These are phyloP conservation scores for Petrolisthes manimaculis DNA, from an alignment of 2,888 invertebrate genomes.

Conservation along the genomic window DNA sequence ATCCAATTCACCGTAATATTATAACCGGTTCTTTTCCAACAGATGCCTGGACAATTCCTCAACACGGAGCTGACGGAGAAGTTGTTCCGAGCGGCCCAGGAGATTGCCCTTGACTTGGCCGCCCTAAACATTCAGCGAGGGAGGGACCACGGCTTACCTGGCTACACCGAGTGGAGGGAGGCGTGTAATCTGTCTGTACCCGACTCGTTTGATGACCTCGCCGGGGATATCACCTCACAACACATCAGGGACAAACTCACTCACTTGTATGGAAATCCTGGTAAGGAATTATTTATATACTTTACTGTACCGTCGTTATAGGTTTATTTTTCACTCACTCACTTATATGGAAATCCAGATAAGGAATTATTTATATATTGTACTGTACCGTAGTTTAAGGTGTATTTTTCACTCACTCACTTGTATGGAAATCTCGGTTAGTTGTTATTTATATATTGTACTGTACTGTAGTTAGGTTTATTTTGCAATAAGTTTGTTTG, in stretches of 20 bases:
- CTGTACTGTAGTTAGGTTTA: too few species aligned
- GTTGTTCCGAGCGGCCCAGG: conserved; percentile 79
- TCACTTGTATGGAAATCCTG: conserved; percentile 85
- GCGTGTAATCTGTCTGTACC: conserved; percentile 87
- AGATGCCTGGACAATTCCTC: conserved; percentile 86
- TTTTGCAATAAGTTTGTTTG: too few species aligned
- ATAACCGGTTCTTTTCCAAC: too few species aligned
- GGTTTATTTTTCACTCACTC: too few species aligned
- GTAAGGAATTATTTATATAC: conserved; percentile 27
- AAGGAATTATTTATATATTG: too few species aligned
- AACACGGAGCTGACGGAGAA: conserved; percentile 95
- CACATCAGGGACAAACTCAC: conserved; percentile 81
- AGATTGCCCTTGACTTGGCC: conserved; percentile 93
- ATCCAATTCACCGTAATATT: too few species aligned
- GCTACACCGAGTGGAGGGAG: conserved; percentile 88
- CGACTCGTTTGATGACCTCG: conserved; percentile 86
- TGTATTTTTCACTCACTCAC: too few species aligned
- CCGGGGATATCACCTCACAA: conserved; percentile 80
- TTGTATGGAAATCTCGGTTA: too few species aligned
- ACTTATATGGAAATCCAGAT: not conserved
- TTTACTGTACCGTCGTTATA: too few species aligned
- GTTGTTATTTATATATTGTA: too few species aligned
- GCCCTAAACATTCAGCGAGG: conserved; percentile 96
- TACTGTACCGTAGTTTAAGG: too few species aligned
- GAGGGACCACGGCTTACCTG: conserved; percentile 92